These are phyloP conservation scores for Hoplias malabaricus DNA, from an alignment of 2,113 vertebrate species.

Conservation along the genomic window DNA sequence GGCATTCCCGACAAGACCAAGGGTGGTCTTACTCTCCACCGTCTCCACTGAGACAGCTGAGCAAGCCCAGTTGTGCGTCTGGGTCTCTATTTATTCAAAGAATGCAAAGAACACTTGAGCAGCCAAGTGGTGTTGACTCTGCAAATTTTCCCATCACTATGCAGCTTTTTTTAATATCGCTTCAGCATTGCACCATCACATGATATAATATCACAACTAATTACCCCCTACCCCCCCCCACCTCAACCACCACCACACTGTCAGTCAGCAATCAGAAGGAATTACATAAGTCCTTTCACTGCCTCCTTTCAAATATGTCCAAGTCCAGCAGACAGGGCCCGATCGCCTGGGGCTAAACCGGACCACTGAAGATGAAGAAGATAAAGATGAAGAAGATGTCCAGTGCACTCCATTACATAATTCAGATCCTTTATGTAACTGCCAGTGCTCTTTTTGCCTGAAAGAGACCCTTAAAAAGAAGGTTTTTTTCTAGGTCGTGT, in stretches of 20 bases:
- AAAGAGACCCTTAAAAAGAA: neutral
- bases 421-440: slow-evolving; percentile 23
- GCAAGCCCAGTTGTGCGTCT: slow-evolving; percentile 30
- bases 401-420: slow-evolving; percentile 32
- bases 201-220: slow-evolving; percentile 14
- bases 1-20: neutral
- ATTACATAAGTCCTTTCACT: slow-evolving; percentile 33
- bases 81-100: slow-evolving; percentile 25
- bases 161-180: slow-evolving; percentile 1
- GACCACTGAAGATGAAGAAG: neutral
- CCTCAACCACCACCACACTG: neutral
- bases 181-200: neutral
- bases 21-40: slow-evolving; percentile 3
- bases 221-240: neutral
- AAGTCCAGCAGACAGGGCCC: slow-evolving; percentile 6
- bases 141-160: neutral
- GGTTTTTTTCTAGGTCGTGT: slow-evolving; percentile 11
- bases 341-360: neutral
- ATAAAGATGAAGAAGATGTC: slow-evolving; percentile 12
- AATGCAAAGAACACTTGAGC: slow-evolving; percentile 25
- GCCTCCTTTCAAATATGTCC: slow-evolving; percentile 16
- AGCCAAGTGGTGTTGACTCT: neutral
- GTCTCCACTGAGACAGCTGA: slow-evolving; percentile 34
- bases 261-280: slow-evolving; percentile 18
- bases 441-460: neutral